Evolutionary conservation across 1,140 invertebrate species (phyloP).

Genomic region (Aphidius ervi): DNA sequence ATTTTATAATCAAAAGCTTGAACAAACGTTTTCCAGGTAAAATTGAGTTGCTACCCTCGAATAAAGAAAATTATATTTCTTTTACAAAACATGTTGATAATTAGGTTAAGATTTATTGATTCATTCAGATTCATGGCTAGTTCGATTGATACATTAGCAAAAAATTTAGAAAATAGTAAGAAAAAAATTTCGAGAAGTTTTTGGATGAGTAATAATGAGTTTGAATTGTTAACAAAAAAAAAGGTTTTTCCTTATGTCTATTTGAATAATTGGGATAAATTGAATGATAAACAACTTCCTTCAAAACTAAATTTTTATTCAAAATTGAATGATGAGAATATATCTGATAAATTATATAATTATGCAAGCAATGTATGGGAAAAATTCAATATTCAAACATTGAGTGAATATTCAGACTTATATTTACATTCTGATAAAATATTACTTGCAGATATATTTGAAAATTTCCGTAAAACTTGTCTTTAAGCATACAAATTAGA

Average conservation of each 20-base stretch:
- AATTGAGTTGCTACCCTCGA: too few relatives aligned
- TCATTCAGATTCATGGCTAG: too few relatives aligned
- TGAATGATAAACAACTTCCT: slow-evolving; percentile 25
- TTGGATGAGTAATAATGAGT: slow-evolving; percentile 22
- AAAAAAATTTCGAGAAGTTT: not conserved
- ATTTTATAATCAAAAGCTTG: slow-evolving; percentile 35
- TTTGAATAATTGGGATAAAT: slow-evolving; percentile 30
- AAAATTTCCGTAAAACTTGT: slow-evolving; percentile 43
- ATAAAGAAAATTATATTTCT: too few relatives aligned
- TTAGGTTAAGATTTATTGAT: too few relatives aligned
- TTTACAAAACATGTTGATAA: too few relatives aligned
- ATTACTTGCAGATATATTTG: slow-evolving; percentile 48
- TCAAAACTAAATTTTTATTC: slow-evolving; percentile 39
- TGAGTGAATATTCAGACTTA: slow-evolving; percentile 46
- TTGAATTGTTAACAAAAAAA: slow-evolving; percentile 27
- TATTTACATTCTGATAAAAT: slow-evolving; percentile 48
- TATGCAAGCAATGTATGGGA: slow-evolving; percentile 42
- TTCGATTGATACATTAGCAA: too few relatives aligned
- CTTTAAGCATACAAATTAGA: slow-evolving; percentile 36
- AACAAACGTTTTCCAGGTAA: too few relatives aligned
- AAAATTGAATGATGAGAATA: slow-evolving; percentile 30
- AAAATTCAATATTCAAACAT: slow-evolving; percentile 37
- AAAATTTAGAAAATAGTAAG: too few relatives aligned
- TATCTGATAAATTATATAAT: slow-evolving; percentile 38
- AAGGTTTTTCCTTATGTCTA: slow-evolving; percentile 34